Conservation (phyloP, 2,797 vertebrate genomes). For the Tachyglossus aculeatus region DNA sequence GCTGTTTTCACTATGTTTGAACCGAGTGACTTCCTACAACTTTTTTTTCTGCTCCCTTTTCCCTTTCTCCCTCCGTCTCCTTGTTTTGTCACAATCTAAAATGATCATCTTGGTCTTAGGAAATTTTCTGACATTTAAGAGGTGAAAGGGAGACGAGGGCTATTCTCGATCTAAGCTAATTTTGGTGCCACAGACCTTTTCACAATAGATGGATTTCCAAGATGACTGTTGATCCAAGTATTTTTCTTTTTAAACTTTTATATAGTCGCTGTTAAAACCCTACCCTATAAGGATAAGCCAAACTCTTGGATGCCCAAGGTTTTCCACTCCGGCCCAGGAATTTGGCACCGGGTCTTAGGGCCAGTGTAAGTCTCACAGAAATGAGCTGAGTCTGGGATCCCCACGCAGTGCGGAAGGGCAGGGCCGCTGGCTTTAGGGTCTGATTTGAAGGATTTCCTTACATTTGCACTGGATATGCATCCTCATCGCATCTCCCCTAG, state of each 20-base stretch:
- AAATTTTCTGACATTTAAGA: neutral
- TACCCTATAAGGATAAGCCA: conserved; percentile 52
- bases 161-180: neutral
- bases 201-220: neutral
- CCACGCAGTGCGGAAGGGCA: neutral
- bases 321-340: neutral
- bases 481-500: no score
- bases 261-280: neutral
- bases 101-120: accelerated
- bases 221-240: neutral
- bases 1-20: no score
- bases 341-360: conserved; percentile 12
- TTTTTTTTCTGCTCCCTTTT: neutral
- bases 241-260: conserved; percentile 1
- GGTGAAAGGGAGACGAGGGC: neutral
- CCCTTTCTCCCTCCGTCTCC: no score
- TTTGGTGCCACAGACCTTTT: neutral
- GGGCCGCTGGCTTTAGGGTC: neutral
- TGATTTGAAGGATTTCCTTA: neutral
- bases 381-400: neutral
- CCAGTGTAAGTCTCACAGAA: neutral
- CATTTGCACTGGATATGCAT: neutral
- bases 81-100: neutral
- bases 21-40: neutral
- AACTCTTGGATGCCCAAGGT: neutral